Evolutionary conservation across 2,113 vertebrate species (phyloP), one percentile per base, ranked within the genome.

Genomic region (Chamaea fasciata): DNA sequence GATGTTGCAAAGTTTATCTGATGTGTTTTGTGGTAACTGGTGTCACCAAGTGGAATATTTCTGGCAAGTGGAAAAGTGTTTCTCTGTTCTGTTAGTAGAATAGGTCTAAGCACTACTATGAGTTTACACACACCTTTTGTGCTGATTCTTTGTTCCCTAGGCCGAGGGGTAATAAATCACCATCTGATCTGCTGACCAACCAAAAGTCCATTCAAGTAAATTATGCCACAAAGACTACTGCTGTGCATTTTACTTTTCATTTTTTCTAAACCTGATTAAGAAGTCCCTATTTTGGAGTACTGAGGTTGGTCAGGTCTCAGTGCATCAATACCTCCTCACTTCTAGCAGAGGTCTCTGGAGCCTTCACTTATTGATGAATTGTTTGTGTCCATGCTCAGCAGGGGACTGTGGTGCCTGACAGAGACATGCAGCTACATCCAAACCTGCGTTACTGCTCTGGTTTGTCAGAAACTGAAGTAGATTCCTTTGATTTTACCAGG

Each of bases 91-190:
- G 28, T 83, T 78, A 88, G 42, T 52, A 79, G 71, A 47, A 74
- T 68, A 78, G 37, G 17, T 80, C 42, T 74, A 63, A 90, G 49
- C n/a, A 20, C 15, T 83, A 30, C 73, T 81, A 49, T 71, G 56
- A 41, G 42, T 70, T 94, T 83, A 64, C 50, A 57, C 41, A 64
- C 50, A 57, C 41, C n/a, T 90, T 90, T 89, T 87, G 47, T 95
- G 85, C 79, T 93, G 93, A 78, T 74, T 81, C 75, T 76, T 52
- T 89, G 15, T 70, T 95, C 94, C 41, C 15, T 46, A 39, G 46
- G 47, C 64, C 31, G 56, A 60, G n/a, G 85, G 49, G 20, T 90
- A 90, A 92, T 90, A 95, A 94, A 95, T 94, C 68, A 60, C n/a
- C 13, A 10, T 63, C 49, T 0, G 2, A 49, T 68, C n/a, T 95